Base-by-base conservation (phyloP, 2,888 invertebrate species). In the Dicycla oo region DNA sequence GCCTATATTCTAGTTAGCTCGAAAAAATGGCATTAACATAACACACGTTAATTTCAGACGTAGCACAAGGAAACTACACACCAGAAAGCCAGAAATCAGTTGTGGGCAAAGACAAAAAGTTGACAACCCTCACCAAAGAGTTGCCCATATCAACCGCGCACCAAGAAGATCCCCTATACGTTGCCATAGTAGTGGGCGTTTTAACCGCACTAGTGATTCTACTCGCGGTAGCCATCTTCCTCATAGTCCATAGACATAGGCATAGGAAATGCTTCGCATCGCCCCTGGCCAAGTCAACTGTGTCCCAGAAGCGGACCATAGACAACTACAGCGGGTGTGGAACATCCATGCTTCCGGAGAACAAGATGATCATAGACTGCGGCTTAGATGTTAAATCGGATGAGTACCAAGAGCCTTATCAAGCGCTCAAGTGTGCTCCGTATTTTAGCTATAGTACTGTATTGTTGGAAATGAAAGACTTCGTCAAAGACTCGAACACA, bases 381-480 rank as follows among this genome's bases (percentile, higher is more conserved):
- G 95, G 96, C 65, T 93, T 96, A 87, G 97, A 97, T 87, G 96
- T 97, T 84, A 97, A 97, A 90, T 96, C 97, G 60, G 97, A 97
- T 88, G 97, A 97, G 90, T 98, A 98, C 92, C 98, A 98, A 89
- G 98, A 98, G 93, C 98, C 98, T 54, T 98, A 98, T 92, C 98
- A 98, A 92, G 97, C 97, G 30, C 93, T 97, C 83, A 97, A 97
- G 91, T 97, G 97, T 89, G 97, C 97, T 20, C 98, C 98, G 4
- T 98, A 97, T 92, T 97, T 97, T 91, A 97, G 97, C 90, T 98
- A 97, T 94, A 97, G 97, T 91, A 97, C 97, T 43, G 97, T 97
- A 62, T 96, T 97, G 88, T 96, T 97, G 94, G 97, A 98, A 93
- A 97, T 97, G 97, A 97, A 97, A 91, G 97, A 97, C 92, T 97